phyloP scores from a whole-genome alignment of 2,113 vertebrate species.

The Gallinago paraguaiae region DNA sequence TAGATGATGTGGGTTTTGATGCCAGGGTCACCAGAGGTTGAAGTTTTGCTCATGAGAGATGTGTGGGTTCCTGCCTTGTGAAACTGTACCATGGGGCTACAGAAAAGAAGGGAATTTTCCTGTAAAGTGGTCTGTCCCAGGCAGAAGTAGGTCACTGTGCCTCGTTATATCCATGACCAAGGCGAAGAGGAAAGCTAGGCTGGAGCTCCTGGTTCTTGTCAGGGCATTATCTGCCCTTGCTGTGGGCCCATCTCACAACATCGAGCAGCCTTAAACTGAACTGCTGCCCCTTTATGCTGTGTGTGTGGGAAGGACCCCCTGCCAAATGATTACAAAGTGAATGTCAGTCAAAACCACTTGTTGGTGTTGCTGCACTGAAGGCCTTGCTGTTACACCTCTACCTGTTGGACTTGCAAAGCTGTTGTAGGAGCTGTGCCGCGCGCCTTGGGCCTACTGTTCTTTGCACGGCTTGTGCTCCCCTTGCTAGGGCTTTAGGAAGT shows the following conservation, averaged over 20 bases:
- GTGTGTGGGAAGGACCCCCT: background rate
- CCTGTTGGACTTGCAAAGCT: background rate
- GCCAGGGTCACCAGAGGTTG: background rate
- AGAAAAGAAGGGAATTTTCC: background rate
- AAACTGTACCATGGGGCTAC: background rate
- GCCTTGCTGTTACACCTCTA: background rate
- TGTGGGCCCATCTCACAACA: background rate
- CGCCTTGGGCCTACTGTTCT: background rate
- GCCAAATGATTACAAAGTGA: background rate
- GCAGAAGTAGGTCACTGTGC: background rate
- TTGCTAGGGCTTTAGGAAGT: conserved; percentile 32
- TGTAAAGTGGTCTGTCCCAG: background rate
- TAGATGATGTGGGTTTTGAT: background rate
- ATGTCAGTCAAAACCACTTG: background rate
- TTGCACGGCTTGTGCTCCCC: background rate
- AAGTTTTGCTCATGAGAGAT: background rate
- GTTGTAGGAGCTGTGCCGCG: background rate
- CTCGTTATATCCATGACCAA: background rate
- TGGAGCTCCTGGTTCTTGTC: background rate
- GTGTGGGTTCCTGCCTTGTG: background rate
- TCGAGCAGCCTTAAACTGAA: background rate
- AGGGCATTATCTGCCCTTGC: background rate
- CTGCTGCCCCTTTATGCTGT: background rate
- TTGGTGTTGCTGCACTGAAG: background rate
- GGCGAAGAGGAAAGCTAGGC: background rate